phyloP scores from a whole-genome alignment of 2,888 invertebrate genomes.

The Automeris io region DNA sequence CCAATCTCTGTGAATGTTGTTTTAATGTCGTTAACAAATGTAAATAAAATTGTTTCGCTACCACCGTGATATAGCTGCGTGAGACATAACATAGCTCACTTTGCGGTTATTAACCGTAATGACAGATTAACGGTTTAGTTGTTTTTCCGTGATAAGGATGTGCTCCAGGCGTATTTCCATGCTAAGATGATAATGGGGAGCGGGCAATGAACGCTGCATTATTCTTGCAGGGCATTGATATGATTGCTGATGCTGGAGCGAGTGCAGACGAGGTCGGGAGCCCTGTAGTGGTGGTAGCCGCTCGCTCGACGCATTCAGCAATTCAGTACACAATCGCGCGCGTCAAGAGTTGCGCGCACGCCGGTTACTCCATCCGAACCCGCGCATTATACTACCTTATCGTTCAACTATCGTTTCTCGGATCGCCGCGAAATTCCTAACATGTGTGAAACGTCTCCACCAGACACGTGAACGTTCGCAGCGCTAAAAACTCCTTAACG shows the following conservation, averaged over 20 bases:
- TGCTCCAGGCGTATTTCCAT: conserved; percentile 27
- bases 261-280: conserved; percentile 65
- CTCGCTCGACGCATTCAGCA: conserved; percentile 58
- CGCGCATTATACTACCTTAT: conserved; percentile 47
- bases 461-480: conserved; percentile 35
- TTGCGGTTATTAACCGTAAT: not conserved
- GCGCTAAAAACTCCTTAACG: conserved; percentile 36
- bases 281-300: conserved; percentile 59
- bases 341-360: conserved; percentile 68
- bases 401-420: conserved; percentile 44
- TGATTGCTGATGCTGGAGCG: conserved; percentile 54
- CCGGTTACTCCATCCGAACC: conserved; percentile 44
- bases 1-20: no score
- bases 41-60: no score
- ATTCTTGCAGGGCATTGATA: conserved; percentile 61
- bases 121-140: not conserved
- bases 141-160: not conserved
- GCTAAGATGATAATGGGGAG: conserved; percentile 44
- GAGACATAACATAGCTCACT: no score
- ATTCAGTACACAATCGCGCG: conserved; percentile 69
- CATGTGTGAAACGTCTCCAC: conserved; percentile 46
- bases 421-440: conserved; percentile 36
- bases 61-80: no score
- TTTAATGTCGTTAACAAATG: no score
- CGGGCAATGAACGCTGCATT: conserved; percentile 56